These are phyloP conservation scores for Siphonodentalium dalli DNA, from an alignment of 2,888 invertebrate species.

Conservation along the genomic window DNA sequence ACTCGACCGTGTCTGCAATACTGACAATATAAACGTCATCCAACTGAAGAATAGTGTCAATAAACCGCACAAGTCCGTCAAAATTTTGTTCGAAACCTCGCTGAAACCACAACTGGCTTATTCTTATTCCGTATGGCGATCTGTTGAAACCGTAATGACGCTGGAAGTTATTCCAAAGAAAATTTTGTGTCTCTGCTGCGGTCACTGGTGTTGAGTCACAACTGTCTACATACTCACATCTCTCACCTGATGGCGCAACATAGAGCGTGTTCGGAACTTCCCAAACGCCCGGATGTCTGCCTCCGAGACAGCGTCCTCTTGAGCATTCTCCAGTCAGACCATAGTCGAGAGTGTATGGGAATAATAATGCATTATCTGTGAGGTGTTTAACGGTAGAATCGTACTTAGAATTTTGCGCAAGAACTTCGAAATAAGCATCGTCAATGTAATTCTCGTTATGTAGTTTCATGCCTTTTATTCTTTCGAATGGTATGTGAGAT, in stretches of 20 bases:
- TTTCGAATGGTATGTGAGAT: constrained; percentile 12
- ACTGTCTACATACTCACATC: constrained; percentile 44
- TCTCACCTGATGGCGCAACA: constrained; percentile 22
- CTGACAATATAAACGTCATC: constrained; percentile 52
- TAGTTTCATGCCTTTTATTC: constrained; percentile 37
- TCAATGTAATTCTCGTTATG: constrained; percentile 31
- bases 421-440: constrained; percentile 30
- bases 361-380: constrained; percentile 26
- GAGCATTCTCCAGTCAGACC: constrained; percentile 33
- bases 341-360: constrained; percentile 42
- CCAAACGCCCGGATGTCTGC: constrained; percentile 35
- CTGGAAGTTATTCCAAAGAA: constrained; percentile 76
- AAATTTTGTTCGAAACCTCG: constrained; percentile 37
- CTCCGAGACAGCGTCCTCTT: constrained; percentile 26
- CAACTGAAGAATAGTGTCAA: constrained; percentile 33
- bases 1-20: constrained; percentile 44
- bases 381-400: constrained; percentile 35
- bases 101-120: constrained; percentile 42
- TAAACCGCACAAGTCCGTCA: constrained; percentile 31
- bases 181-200: constrained; percentile 51
- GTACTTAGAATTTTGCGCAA: constrained; percentile 35
- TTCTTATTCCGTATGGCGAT: constrained; percentile 37
- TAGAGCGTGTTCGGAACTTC: constrained; percentile 40
- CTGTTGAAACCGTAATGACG: constrained; percentile 32
- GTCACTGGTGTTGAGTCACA: constrained; percentile 34